A percentile compares a stretch with the other conserved stretches of the same genome.
Evolutionary conservation across 2,888 invertebrate genomes (phyloP).

Genomic region (Cataglyphis albicans): DNA sequence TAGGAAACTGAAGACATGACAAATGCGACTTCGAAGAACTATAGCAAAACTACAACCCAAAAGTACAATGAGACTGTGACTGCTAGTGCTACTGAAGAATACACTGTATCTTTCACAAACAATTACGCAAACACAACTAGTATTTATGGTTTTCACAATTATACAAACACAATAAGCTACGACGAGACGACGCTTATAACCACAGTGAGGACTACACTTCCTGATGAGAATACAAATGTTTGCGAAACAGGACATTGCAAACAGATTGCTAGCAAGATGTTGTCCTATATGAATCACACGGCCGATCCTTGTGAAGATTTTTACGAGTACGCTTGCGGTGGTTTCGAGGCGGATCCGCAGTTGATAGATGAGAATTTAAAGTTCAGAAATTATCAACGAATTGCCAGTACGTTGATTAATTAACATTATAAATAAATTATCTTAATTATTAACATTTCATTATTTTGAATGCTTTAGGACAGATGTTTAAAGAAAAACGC

Average conservation of each 20-base stretch:
- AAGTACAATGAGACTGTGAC: background rate
- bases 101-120: background rate
- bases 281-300: conserved; percentile 80
- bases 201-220: background rate
- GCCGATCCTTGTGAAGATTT: conserved; percentile 79
- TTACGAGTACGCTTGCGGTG: conserved; percentile 76
- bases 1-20: background rate
- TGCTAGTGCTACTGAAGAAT: background rate
- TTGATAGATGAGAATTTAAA: conserved; percentile 67
- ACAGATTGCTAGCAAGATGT: conserved; percentile 74
- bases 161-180: background rate
- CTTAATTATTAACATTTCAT: background rate
- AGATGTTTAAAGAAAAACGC: conserved; percentile 64
- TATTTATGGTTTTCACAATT: background rate
- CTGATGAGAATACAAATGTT: conserved; percentile 12
- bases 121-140: conserved; percentile 2
- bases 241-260: conserved; percentile 74
- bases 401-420: conserved; percentile 68
- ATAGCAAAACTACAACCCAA: background rate
- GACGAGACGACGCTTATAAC: background rate
- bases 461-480: conserved; percentile 61
- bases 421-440: conserved; percentile 2
- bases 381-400: conserved; percentile 68
- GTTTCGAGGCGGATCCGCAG: conserved; percentile 74
- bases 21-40: background rate